Conservation (phyloP, 2,888 invertebrate genomes). For the Oxycera nigricornis region DNA sequence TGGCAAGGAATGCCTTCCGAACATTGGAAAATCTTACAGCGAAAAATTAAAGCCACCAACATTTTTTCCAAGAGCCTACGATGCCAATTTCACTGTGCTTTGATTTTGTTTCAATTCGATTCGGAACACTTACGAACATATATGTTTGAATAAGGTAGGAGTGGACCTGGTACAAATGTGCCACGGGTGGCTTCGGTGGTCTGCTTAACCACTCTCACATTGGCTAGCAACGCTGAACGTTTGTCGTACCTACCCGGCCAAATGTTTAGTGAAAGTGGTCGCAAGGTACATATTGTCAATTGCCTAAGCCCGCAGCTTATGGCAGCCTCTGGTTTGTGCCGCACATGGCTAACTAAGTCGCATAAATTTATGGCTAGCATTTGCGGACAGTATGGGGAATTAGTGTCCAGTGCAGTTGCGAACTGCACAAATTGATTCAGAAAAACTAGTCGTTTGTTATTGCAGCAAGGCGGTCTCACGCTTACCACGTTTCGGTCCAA, state of each 20-base stretch:
- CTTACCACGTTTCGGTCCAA: not conserved
- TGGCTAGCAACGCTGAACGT: conserved; percentile 15
- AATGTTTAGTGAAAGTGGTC: conserved; percentile 45
- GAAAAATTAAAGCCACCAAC: not conserved
- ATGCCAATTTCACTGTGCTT: conserved; percentile 30
- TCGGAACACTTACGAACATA: not conserved
- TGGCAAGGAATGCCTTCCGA: not conserved
- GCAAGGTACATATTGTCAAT: conserved; percentile 24
- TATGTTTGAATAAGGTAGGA: not conserved
- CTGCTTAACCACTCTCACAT: no score
- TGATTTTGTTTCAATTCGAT: conserved; percentile 27
- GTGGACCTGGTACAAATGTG: not conserved
- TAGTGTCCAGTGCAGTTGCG: conserved; percentile 17
- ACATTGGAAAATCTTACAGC: conserved; percentile 1
- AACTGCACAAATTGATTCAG: conserved; percentile 1
- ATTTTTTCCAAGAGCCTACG: not conserved
- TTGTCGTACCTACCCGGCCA: conserved; percentile 33
- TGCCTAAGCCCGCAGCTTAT: conserved; percentile 9
- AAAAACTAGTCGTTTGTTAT: conserved; percentile 14
- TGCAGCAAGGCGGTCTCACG: conserved; percentile 24
- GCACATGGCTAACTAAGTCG: conserved; percentile 1
- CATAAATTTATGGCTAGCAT: conserved; percentile 9
- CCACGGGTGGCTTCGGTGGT: not conserved
- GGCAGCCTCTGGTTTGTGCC: conserved; percentile 10
- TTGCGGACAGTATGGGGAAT: conserved; percentile 3